Base-by-base conservation (phyloP, 1,140 invertebrate species). In the Saccostrea cuccullata region DNA sequence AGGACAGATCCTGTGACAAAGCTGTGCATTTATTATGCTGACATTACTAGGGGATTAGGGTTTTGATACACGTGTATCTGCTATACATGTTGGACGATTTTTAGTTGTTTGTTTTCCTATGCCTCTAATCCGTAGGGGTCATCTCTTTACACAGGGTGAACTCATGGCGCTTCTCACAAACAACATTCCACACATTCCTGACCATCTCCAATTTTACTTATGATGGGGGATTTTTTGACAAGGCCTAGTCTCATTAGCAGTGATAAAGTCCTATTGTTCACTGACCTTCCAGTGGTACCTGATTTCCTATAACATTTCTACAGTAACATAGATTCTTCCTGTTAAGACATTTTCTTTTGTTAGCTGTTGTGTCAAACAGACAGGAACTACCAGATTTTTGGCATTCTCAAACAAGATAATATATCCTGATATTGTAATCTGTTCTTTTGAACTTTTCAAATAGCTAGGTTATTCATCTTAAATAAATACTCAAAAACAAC, bases 131-230 rank as follows among this genome's bases (percentile, higher is more conserved):
- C 70, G 12, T 30, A 77, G 30, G 70, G 70, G 70, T 77, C 70
- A 77, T 77, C 70, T 26, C 70, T 77, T 26, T 26, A 47, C 9
- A 15, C 15, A 77, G 70, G 23, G 70, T 36, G 23, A 77, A 77
- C 30, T 26, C 70, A 23, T 77, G 70, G 13, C 30, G 23, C 70
- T 77, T 36, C 70, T 26, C 70, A 77, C 70, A 77, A 77, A 77
- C 70, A 77, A 77, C 70, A 77, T 77, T 77, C 70, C 70, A 77
- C 70, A 77, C 30, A 77, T 77, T 30, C 70, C 30, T 30, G 70
- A 15, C 70, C 70, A 77, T 77, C 70, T 77, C 70, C 70, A 77
- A 77, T 36, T 77, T 77, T 77, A 77, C 70, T 77, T 77, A 36
- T 77, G 70, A 77, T 77, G 70, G 70, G 58, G 26, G 26, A 77